Evolutionary conservation across 2,888 invertebrate genomes (phyloP), one percentile per base, ranked within the genome.

Genomic region (Latrodectus elegans): DNA sequence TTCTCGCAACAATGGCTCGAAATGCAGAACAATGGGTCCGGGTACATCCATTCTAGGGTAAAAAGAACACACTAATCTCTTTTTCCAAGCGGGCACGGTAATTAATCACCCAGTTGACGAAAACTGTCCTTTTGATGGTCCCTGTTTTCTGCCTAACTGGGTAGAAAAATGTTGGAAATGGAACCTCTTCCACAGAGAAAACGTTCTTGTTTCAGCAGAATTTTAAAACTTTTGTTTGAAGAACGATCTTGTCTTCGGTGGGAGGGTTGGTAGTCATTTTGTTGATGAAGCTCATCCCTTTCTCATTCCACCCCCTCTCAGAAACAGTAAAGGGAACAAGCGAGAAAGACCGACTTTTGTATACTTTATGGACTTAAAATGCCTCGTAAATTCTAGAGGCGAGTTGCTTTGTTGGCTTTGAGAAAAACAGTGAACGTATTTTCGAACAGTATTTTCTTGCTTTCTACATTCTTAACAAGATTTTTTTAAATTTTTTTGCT

Each of bases 61-160:
- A 79, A 84, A 78, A 73, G 73, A 67, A 76, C 83, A 68, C 38
- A 10, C 67, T 79, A 84, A 84, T 84, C 84, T 73, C 38, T 79
- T 84, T 70, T 67, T 64, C 60, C 60, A 12, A n/a, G 60, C 38
- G 79, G 55, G 67, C 53, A 52, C 55, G 14, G 79, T 84, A 84
- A 84, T 84, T 84, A 84, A 84, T 84, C 84, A 84, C 67, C 68
- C 73, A 79, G 84, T 84, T 84, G 78, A 74, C 79, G 84, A 79
- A 84, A 84, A 84, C 72, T 78, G 75, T 82, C 77, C 77, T 84
- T 60, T 78, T 84, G 84, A 84, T 74, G 78, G 65, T 74, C 73
- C 84, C 38, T 79, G 78, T 84, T 78, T 67, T 75, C 82, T 68
- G 60, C 68, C 75, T 82, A 82, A 82, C 75, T 75, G 53, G 60